Conservation (phyloP, 2,113 vertebrate genomes). For the Sporophila hypoxantha region DNA sequence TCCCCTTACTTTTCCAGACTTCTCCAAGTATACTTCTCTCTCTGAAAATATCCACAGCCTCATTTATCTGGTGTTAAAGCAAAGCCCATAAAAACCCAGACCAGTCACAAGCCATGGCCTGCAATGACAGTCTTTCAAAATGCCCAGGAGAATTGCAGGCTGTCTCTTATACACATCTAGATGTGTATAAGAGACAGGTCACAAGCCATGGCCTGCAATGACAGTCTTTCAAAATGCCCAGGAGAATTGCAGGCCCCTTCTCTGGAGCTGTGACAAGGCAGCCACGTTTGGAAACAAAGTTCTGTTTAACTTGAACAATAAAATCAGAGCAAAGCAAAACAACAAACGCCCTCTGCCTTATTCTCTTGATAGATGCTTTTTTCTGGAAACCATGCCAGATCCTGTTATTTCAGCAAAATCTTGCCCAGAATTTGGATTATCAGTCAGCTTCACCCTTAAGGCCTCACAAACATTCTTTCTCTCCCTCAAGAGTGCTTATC, state of each 20-base stretch:
- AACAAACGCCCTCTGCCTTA: not conserved
- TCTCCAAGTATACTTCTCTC: not conserved
- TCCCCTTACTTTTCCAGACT: not conserved
- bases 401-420: not conserved
- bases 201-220: not conserved
- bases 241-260: not conserved
- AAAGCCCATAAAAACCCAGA: not conserved
- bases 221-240: not conserved
- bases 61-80: not conserved
- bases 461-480: not conserved
- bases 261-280: not conserved
- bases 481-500: not conserved
- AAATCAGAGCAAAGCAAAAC: not conserved
- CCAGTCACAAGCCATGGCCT: not conserved
- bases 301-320: not conserved
- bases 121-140: not conserved
- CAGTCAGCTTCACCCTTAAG: not conserved
- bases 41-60: not conserved
- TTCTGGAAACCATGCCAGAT: not conserved
- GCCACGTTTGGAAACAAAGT: not conserved
- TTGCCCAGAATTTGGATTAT: not conserved
- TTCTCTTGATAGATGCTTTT: not conserved
- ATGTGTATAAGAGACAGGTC: too few relatives aligned
- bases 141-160: too few relatives aligned
- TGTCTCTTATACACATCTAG: too few relatives aligned